Conservation (phyloP, 2,888 invertebrate species). For the Drosophila suboccidentalis region DNA sequence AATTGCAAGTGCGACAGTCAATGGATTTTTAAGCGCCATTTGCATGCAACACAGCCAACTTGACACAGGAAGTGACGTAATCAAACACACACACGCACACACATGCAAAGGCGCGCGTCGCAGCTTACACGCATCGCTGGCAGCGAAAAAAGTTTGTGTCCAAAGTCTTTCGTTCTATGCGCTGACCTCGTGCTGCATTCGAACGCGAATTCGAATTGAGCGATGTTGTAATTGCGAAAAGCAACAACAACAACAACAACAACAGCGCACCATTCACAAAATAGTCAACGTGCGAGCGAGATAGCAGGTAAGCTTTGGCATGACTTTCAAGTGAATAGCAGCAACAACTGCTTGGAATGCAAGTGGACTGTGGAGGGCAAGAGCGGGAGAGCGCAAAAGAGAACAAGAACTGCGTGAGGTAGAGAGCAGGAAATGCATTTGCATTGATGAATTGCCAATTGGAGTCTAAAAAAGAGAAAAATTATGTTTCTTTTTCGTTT, state of each 20-base stretch:
- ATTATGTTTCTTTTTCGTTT: background rate
- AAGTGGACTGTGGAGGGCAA: background rate
- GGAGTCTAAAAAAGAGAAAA: background rate
- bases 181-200: constrained; percentile 73
- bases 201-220: constrained; percentile 32
- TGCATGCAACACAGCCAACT: constrained; percentile 16
- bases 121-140: constrained; percentile 64
- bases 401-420: background rate
- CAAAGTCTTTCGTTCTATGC: constrained; percentile 72
- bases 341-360: constrained; percentile 13
- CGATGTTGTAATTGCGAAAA: too few species aligned
- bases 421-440: constrained; percentile 9
- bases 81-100: constrained; percentile 16
- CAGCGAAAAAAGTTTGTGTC: constrained; percentile 63
- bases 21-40: constrained; percentile 37
- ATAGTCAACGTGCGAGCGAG: constrained; percentile 8
- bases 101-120: background rate
- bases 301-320: background rate
- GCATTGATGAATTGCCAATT: constrained; percentile 24
- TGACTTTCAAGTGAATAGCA: constrained; percentile 1
- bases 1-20: constrained; percentile 40
- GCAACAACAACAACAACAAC: constrained; percentile 14
- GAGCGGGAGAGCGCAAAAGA: background rate
- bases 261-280: constrained; percentile 42
- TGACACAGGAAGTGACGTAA: constrained; percentile 53